phyloP scores from a whole-genome alignment of 1,140 invertebrate genomes.

The Caenorhabditis tropicalis region DNA sequence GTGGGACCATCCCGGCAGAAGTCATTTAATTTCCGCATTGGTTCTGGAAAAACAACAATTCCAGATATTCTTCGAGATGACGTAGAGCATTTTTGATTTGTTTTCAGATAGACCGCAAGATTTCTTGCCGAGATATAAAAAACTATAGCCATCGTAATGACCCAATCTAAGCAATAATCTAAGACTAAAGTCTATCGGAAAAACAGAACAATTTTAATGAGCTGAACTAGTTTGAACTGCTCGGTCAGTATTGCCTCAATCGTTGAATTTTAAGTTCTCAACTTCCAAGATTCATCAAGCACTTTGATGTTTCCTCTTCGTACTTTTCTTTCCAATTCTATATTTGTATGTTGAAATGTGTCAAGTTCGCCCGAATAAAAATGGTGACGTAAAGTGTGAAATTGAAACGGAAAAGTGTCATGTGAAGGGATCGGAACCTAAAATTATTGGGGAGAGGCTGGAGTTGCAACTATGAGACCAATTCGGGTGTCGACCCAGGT shows the following conservation, averaged over 20 bases:
- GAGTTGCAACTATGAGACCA: background rate
- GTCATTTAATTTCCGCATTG: conserved; percentile 5
- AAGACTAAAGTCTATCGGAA: background rate
- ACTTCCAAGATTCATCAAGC: background rate
- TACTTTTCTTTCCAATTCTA: background rate
- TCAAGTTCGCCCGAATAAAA: background rate
- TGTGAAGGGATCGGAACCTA: background rate
- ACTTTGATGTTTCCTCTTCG: background rate
- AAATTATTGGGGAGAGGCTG: background rate
- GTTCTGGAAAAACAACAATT: background rate
- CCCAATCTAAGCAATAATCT: background rate
- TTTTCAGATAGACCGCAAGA: background rate
- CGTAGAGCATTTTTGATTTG: background rate
- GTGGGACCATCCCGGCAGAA: conserved; percentile 9
- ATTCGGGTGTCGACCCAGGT: too few species aligned
- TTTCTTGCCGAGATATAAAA: background rate
- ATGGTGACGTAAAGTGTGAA: conserved; percentile 11
- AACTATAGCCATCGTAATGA: background rate
- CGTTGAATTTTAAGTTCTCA: background rate
- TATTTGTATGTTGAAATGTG: background rate
- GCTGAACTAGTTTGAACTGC: background rate
- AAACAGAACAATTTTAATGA: background rate
- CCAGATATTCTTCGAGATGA: background rate
- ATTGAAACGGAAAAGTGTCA: conserved; percentile 21
- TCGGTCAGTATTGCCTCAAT: background rate